phyloP scores from a whole-genome alignment of 2,797 vertebrate genomes.

The Takifugu ocellatus region DNA sequence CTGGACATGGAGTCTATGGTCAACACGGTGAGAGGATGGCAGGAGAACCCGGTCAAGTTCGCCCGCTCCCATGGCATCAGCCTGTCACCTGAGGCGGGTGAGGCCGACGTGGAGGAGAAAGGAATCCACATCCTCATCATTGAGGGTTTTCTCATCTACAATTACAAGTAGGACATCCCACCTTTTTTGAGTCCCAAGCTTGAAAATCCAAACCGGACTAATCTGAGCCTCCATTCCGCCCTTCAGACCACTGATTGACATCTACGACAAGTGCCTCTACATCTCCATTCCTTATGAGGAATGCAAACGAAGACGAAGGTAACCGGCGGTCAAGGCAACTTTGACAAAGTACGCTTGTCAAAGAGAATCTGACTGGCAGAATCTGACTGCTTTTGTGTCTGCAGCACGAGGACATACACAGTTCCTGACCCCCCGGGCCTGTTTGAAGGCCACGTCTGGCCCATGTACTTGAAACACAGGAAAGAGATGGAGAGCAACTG shows the following conservation, averaged over 20 bases:
- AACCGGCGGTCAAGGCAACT: conserved; percentile 10
- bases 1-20: conserved; percentile 96
- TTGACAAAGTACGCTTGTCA: neutral
- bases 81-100: conserved; percentile 59
- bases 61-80: conserved; percentile 87
- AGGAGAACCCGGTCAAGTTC: conserved; percentile 88
- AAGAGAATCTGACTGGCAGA: neutral
- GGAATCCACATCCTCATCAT: conserved; percentile 86
- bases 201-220: conserved; percentile 2
- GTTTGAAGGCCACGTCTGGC: conserved; percentile 95
- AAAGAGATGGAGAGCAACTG: conserved; percentile 83
- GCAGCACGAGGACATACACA: conserved; percentile 84
- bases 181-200: neutral
- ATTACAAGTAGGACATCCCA: conserved; percentile 81
- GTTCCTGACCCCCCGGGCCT: conserved; percentile 88
- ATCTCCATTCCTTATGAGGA: conserved; percentile 89
- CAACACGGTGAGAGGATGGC: conserved; percentile 88
- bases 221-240: conserved; percentile 15
- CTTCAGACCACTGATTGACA: conserved; percentile 82
- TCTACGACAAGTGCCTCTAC: conserved; percentile 85
- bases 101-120: conserved; percentile 49
- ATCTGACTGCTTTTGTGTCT: conserved; percentile 18
- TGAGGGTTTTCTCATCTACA: conserved; percentile 96
- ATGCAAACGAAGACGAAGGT: conserved; percentile 92
- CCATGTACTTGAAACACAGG: conserved; percentile 91